Percentiles rank a stretch among this genome's conserved stretches.
Conservation (phyloP, 1,140 invertebrate species). For the Phthorimaea operculella region DNA sequence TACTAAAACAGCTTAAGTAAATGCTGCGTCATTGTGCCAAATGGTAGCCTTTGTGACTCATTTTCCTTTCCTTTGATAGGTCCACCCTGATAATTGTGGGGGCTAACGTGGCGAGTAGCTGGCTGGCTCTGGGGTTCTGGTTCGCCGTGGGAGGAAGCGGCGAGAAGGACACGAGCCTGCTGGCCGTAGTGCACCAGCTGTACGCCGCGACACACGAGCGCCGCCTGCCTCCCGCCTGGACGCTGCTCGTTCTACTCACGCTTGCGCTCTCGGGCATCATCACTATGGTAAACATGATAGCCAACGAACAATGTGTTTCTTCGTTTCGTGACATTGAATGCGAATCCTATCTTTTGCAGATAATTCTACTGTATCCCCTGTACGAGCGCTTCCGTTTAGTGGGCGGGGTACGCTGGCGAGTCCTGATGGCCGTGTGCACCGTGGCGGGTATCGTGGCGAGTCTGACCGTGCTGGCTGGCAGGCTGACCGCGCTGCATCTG, state of each 20-base stretch:
- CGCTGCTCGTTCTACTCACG: constrained; percentile 29
- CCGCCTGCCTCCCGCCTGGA: constrained; percentile 29
- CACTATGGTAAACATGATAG: constrained; percentile 31
- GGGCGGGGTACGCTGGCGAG: constrained; percentile 34
- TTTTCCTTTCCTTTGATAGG: constrained; percentile 25
- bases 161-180: constrained; percentile 18
- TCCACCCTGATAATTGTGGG: constrained; percentile 27
- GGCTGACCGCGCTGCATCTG: constrained; percentile 24
- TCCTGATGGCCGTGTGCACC: constrained; percentile 25
- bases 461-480: constrained; percentile 20
- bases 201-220: constrained; percentile 26
- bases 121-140: constrained; percentile 42
- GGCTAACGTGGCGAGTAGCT: constrained; percentile 31
- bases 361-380: constrained; percentile 36
- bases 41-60: too few species aligned
- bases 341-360: constrained; percentile 26
- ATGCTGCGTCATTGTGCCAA: too few species aligned
- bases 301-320: too few species aligned
- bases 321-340: too few species aligned
- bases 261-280: constrained; percentile 42
- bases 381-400: constrained; percentile 43
- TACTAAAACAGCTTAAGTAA: too few species aligned
- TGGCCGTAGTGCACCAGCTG: constrained; percentile 32
- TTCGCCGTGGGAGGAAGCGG: constrained; percentile 26
- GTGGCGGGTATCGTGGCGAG: constrained; percentile 23